These are phyloP conservation scores for Caranx melampygus DNA, from an alignment of 2,113 vertebrate genomes.

Conservation along the genomic window DNA sequence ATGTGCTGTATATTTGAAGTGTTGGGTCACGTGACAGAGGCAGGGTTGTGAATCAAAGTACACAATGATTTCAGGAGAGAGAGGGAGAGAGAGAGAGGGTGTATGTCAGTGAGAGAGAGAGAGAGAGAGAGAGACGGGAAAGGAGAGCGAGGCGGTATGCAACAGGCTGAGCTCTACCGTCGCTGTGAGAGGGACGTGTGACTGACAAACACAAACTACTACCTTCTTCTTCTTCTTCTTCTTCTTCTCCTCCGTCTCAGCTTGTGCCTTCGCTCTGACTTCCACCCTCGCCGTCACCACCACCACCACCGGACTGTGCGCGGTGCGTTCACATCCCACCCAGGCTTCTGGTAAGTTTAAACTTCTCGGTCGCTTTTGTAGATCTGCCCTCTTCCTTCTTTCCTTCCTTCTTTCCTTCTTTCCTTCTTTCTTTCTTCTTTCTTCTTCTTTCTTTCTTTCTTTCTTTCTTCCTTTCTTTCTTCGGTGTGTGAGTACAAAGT, in stretches of 20 bases:
- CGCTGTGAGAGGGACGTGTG: slow-evolving; percentile 74
- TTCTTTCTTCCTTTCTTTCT: neutral
- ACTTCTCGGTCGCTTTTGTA: slow-evolving; percentile 5
- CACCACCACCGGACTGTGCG: slow-evolving; percentile 36
- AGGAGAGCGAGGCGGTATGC: slow-evolving; percentile 78
- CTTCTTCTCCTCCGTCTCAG: neutral
- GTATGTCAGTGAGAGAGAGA: slow-evolving; percentile 61
- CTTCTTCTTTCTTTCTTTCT: too few relatives aligned
- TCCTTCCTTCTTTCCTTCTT: too few relatives aligned
- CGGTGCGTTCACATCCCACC: slow-evolving; percentile 15
- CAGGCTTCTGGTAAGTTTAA: slow-evolving; percentile 70
- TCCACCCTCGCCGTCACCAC: neutral
- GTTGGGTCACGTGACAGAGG: slow-evolving; percentile 89
- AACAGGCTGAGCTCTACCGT: slow-evolving; percentile 82
- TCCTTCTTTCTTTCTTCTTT: too few relatives aligned
- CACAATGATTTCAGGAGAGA: slow-evolving; percentile 84
- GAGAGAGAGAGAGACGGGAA: slow-evolving; percentile 58
- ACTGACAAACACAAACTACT: slow-evolving; percentile 76
- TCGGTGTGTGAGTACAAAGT: slow-evolving; percentile 46
- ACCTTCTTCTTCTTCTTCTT: slow-evolving; percentile 51
- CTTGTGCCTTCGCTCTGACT: slow-evolving; percentile 52
- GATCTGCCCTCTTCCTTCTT: slow-evolving; percentile 2
- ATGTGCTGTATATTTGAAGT: slow-evolving; percentile 95
- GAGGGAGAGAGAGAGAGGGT: slow-evolving; percentile 55
- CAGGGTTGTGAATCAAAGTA: slow-evolving; percentile 89